A percentile compares a stretch with the other conserved stretches of the same genome.
These are phyloP conservation scores for Rousettus leschenaultii DNA, from an alignment of 2,113 vertebrate genomes.

Conservation along the genomic window DNA sequence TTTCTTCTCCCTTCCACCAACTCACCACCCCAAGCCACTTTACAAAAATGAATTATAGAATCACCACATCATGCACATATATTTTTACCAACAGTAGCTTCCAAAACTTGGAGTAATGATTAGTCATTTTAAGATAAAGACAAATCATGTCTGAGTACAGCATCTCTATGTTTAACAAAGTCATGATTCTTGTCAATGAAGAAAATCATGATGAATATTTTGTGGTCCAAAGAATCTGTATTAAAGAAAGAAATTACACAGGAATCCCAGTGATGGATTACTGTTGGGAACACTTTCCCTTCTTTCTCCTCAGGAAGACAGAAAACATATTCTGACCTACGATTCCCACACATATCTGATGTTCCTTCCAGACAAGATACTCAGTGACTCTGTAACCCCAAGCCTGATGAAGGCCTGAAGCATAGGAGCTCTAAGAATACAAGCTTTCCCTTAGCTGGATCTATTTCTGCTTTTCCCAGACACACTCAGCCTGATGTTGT, in stretches of 20 bases:
- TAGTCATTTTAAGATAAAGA: conserved; percentile 24
- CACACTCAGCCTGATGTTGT: not conserved
- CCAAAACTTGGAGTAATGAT: not conserved
- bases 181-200: not conserved
- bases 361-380: not conserved
- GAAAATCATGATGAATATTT: not conserved
- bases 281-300: not conserved
- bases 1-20: not conserved
- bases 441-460: not conserved
- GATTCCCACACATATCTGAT: not conserved
- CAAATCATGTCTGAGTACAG: not conserved
- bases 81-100: conserved; percentile 29
- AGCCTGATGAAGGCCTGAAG: not conserved
- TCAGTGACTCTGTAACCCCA: not conserved
- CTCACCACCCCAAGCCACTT: not conserved
- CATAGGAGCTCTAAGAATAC: not conserved
- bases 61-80: not conserved
- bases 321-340: not conserved
- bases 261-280: not conserved
- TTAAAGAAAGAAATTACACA: not conserved
- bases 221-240: not conserved
- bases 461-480: not conserved
- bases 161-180: not conserved
- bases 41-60: not conserved
- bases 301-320: not conserved